Base-by-base conservation (phyloP, 2,797 vertebrate species). In the Crypturellus tataupa region DNA sequence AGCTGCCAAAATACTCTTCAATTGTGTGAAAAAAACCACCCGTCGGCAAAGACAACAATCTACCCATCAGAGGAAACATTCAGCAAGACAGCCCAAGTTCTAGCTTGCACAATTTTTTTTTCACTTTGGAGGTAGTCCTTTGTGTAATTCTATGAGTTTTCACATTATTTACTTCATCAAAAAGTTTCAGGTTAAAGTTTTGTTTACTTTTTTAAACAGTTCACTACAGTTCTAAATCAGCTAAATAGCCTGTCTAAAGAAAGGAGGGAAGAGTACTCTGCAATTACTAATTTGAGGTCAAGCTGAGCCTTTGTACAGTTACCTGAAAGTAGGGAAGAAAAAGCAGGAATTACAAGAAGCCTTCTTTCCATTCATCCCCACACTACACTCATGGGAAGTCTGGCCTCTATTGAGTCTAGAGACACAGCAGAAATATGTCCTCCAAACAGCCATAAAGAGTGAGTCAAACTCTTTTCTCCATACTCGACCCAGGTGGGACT, bases 1-100 rank as follows among this genome's bases (percentile, higher is more conserved):
- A 75, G 18, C 33, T 93, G 88, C 60, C 71, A 89, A 94, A 95
- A 82, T 37, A 37, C 21, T 62, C 79, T 35, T 80, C 33, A 58
- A 0, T 7, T 75, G 24, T 80, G 44, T 62, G 65, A 90, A 83
- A 95, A 29, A 87, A 89, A 35, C 17, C 24, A 55, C 58, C 72
- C 59, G 77, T 85, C 53, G 71, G 40, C 56, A 78, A 89, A 92
- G 58, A 81, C 60, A 90, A 33, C 75, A 55, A 89, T 77, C 56
- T 8, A 65, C 33, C 15, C 23, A 24, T 49, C n/a, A 31, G n/a
- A 90, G 40, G 37, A 85, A 87, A 77, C 35, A 81, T 2, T 49
- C 19, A 95, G 5, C 7, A 85, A 67, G 33, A 51, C 0, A 80
- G 33, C 53, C 53, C 16, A 33, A 72, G n/a, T 31, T 33, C 5